A percentile compares a stretch with the other conserved stretches of the same genome.
Conservation (phyloP, 2,888 invertebrate genomes). For the Ophioninae sp. region DNA sequence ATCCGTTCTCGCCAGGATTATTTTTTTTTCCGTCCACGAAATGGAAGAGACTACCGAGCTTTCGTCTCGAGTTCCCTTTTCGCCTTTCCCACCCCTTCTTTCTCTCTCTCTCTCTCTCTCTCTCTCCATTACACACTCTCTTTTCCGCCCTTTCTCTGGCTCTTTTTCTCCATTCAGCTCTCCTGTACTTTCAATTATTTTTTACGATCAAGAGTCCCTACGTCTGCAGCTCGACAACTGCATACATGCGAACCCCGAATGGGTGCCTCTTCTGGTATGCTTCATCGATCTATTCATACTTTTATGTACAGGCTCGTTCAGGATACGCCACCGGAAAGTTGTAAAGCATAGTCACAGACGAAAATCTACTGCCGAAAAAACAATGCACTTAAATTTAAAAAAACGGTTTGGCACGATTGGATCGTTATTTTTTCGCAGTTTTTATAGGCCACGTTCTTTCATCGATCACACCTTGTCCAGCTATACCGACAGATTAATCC, state of each 20-base stretch:
- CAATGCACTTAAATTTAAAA: too few species aligned
- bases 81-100: constrained; percentile 43
- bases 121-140: background rate
- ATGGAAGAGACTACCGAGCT: constrained; percentile 22
- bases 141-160: constrained; percentile 1
- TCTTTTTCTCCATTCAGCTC: constrained; percentile 32
- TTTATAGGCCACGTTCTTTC: too few species aligned
- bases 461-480: too few species aligned
- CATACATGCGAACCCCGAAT: constrained; percentile 11
- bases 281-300: background rate
- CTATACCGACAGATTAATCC: too few species aligned
- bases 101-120: constrained; percentile 3
- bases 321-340: background rate
- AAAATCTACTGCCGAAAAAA: background rate
- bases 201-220: constrained; percentile 74
- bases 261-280: constrained; percentile 3
- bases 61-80: constrained; percentile 46
- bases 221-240: constrained; percentile 39
- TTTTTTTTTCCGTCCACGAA: constrained; percentile 54
- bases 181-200: constrained; percentile 78
- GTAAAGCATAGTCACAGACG: background rate
- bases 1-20: constrained; percentile 71
- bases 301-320: constrained; percentile 1
- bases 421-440: too few species aligned
- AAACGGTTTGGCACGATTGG: too few species aligned